These are phyloP conservation scores for Grammomys dolichurus DNA, from an alignment of 2,113 vertebrate genomes.

Conservation along the genomic window DNA sequence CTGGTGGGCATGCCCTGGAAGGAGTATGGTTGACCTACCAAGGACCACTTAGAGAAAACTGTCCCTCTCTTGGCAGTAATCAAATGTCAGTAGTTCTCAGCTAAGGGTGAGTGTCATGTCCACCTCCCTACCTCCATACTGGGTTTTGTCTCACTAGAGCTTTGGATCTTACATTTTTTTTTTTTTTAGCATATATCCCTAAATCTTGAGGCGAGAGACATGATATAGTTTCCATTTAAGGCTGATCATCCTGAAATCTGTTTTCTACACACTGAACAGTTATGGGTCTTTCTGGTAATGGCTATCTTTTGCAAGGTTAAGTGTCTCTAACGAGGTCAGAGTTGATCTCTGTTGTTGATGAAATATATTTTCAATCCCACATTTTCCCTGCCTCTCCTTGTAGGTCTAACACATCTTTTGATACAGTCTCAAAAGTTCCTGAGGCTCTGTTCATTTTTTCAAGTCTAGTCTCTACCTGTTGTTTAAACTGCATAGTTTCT, in stretches of 20 bases:
- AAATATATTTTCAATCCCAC: neutral
- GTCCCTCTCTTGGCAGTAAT: neutral
- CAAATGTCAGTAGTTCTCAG: neutral
- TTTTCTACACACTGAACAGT: neutral
- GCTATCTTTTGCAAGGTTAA: neutral
- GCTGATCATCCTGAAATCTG: neutral
- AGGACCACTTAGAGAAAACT: neutral
- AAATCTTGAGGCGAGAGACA: neutral
- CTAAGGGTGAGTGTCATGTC: neutral
- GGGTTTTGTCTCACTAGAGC: neutral
- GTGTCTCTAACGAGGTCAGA: neutral
- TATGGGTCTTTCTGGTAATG: neutral
- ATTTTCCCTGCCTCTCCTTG: neutral
- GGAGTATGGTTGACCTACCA: neutral
- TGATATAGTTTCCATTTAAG: neutral
- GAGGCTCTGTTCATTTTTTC: neutral
- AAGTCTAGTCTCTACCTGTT: neutral
- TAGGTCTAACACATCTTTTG: neutral
- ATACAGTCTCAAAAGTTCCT: neutral
- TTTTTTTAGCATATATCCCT: neutral
- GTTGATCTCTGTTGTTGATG: constrained; percentile 68
- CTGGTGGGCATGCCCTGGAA: neutral
- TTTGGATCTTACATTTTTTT: neutral
- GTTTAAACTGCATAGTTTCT: neutral
- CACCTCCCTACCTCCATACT: neutral